Evolutionary conservation across 2,113 vertebrate genomes (phyloP), one percentile per base, ranked within the genome.

Genomic region (Turdus rufiventris): DNA sequence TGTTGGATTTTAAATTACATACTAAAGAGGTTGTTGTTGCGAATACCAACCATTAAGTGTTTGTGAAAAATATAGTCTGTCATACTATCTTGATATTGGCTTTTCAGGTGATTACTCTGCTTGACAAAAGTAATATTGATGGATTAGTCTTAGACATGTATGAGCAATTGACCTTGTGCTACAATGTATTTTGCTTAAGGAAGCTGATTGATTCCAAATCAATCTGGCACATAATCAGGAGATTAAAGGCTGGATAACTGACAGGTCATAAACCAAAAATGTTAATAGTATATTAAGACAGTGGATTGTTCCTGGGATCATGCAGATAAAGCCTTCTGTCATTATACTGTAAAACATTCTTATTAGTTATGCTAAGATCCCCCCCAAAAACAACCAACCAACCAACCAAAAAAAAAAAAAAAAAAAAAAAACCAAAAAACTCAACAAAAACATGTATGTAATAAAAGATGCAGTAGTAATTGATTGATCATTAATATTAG

Each of bases 121-220:
- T 83, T 91, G 82, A 61, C 33, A 76, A 88, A 93, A 85, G 21
- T 91, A 76, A 65, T 95, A 80, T 70, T 90, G 71, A 83, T 70
- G 21, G 42, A 57, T 57, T 82, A 61, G 31, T 53, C 13, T 68
- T 60, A 85, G n/a, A 60, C 75, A 72, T 76, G 36, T 63, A 76
- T 50, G 19, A 93, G 45, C 34, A 72, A 79, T 82, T 93, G 78
- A 87, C 78, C 72, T 89, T 79, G 45, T 88, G 71, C 50, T 87
- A 53, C 53, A 53, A 8, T 29, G 4, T 70, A 42, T 91, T 93
- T 92, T 93, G 33, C 86, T 93, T 94, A 95, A 91, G 92, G 40
- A 91, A 90, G 26, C 54, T 43, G 62, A 82, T 65, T 87, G 56
- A 91, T 93, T 75, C 50, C 48, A 53, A 89, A 89, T 93, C 45